These are phyloP conservation scores for Podabrus alpinus DNA, from an alignment of 2,888 invertebrate genomes.

Conservation along the genomic window DNA sequence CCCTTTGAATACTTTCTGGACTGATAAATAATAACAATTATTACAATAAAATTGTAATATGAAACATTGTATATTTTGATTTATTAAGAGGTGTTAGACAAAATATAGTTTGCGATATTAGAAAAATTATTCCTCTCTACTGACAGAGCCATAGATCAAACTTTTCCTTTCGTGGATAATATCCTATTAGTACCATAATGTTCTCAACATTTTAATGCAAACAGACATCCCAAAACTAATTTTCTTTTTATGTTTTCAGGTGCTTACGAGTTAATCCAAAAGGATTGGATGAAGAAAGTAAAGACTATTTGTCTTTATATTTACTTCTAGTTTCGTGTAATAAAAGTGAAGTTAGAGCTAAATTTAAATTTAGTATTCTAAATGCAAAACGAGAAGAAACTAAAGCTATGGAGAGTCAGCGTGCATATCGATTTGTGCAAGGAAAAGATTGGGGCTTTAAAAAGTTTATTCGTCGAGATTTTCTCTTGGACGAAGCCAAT, in stretches of 20 bases:
- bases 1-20: no score
- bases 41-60: neutral
- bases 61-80: neutral
- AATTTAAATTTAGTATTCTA: constrained; percentile 99
- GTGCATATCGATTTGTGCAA: constrained; percentile 99
- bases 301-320: constrained; percentile 99
- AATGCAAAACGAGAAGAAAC: constrained; percentile 99
- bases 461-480: constrained; percentile 98
- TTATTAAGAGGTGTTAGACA: no score
- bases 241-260: constrained; percentile 57
- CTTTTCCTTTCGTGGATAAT: no score
- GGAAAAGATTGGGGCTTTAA: constrained; percentile 99
- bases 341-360: constrained; percentile 99
- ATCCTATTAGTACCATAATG: no score
- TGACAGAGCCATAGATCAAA: no score
- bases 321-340: constrained; percentile 98
- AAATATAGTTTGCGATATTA: no score
- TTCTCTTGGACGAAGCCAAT: constrained; percentile 97
- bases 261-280: constrained; percentile 99
- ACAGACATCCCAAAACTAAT: neutral
- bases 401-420: constrained; percentile 96
- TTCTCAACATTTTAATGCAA: neutral
- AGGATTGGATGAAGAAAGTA: constrained; percentile 99
- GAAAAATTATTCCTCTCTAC: no score
- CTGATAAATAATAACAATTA: no score